Percentiles rank a stretch among this genome's conserved stretches.
Evolutionary conservation across 2,797 vertebrate species (phyloP).

Genomic region (Sparidentex hasta): DNA sequence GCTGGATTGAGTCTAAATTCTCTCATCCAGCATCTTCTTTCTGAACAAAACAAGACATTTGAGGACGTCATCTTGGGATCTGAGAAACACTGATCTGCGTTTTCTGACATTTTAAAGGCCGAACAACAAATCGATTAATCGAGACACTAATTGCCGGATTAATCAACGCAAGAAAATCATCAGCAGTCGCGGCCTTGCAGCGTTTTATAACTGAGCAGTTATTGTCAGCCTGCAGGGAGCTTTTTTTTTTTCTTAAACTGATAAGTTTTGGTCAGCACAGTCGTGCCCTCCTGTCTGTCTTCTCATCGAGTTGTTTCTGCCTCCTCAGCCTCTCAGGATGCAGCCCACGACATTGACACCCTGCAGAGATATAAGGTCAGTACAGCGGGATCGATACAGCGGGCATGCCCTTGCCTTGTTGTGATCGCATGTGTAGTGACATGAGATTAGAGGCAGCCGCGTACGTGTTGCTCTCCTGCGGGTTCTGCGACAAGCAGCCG

Average conservation of each 20-base stretch:
- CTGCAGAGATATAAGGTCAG: constrained; percentile 90
- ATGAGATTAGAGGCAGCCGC: constrained; percentile 57
- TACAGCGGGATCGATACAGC: constrained; percentile 58
- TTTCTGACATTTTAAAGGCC: too few species aligned
- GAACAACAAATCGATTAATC: too few species aligned
- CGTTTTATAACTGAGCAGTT: constrained; percentile 1
- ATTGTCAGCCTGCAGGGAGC: constrained; percentile 10
- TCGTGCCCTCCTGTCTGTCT: constrained; percentile 21
- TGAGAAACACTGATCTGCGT: too few species aligned
- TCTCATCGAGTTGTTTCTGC: constrained; percentile 55
- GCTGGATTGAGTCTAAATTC: too few species aligned
- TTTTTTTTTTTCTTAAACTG: not conserved
- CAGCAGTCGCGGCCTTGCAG: not conserved
- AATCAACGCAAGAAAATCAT: too few species aligned
- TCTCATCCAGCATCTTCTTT: too few species aligned
- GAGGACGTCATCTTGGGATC: too few species aligned
- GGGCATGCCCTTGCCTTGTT: constrained; percentile 47
- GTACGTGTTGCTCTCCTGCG: constrained; percentile 25
- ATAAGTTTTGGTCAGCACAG: constrained; percentile 1
- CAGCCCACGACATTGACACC: constrained; percentile 91
- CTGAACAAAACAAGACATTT: too few species aligned
- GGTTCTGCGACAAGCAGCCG: constrained; percentile 16
- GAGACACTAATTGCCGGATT: too few species aligned
- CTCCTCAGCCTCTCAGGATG: constrained; percentile 93
- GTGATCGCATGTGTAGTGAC: constrained; percentile 55